Evolutionary conservation across 2,888 invertebrate genomes (phyloP), one percentile per base, ranked within the genome.

Genomic region (Apotomis capreana): DNA sequence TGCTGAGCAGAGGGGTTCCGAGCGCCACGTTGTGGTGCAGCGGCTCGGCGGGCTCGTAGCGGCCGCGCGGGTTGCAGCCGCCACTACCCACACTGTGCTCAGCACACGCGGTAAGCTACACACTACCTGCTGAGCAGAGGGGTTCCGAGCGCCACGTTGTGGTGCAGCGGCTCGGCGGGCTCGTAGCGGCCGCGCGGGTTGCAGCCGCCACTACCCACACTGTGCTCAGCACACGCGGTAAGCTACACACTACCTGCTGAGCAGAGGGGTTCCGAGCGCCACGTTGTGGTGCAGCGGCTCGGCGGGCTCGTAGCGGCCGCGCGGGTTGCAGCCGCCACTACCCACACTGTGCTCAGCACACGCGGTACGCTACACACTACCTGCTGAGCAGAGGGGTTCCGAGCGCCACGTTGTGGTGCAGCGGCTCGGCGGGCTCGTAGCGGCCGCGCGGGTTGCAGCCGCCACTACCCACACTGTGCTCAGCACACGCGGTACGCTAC

Each of bases 371-470:
- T 40, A 40, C 40, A 40, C 40, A 40, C 40, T 87, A 93, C 94
- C 94, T 91, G 87, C 97, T 97, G 73, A 97, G 89, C 74, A 97
- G 89, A 0, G 97, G 97, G 77, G 96, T 96, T 6, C 96, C 96
- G 36, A 97, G 88, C 0, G 96, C 96, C 9, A 96, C 94, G 84
- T 97, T 97, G 55, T 95, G 94, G 75, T 94, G 94, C 2, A 95
- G 85, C 0, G 96, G 94, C 86, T 96, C 94, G 49, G 93, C 91
- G 0, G 94, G 92, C 77, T 95, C 94, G 75, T 96, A 95, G 77
- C 95, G 94, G 3, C 97, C 97, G 86, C 96, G 96, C 0, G 97
- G 97, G 90, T 98, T 98, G 74, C 97, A 97, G 98, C 97, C 0
- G 97, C 98, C 60, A 98, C 90, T 49, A 98, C 95, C 98, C 97